Evolutionary conservation across 2,797 vertebrate species (phyloP).

Genomic region (Syndactyla subalaris): DNA sequence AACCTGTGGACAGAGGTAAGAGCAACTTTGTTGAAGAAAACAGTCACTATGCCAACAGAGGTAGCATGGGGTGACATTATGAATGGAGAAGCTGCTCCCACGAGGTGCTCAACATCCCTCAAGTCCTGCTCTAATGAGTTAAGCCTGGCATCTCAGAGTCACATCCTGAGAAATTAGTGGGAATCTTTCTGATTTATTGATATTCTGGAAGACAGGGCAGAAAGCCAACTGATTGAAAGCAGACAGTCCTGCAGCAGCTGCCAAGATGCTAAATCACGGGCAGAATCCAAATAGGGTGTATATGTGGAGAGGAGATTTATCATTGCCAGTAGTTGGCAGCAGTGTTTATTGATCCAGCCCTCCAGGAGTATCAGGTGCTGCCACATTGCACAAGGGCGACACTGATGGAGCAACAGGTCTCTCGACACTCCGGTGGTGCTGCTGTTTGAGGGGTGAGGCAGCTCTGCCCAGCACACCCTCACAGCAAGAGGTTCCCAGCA

Average conservation of each 20-base stretch:
- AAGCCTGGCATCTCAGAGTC: background rate
- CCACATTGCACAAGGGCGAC: background rate
- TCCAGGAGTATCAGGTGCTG: accelerated
- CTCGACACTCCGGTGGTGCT: accelerated
- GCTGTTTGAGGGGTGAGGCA: background rate
- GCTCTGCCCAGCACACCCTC: background rate
- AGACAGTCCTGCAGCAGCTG: background rate
- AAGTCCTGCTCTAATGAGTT: background rate
- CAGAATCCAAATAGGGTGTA: background rate
- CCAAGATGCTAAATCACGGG: background rate
- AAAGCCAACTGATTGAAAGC: background rate
- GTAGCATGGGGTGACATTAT: background rate
- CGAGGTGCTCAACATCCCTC: background rate
- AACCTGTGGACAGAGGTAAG: background rate
- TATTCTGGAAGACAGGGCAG: background rate
- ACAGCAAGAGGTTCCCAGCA: accelerated
- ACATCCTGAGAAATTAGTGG: background rate
- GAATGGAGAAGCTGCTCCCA: background rate
- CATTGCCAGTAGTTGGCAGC: background rate
- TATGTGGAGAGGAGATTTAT: background rate
- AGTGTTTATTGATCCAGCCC: background rate
- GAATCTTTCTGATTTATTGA: background rate
- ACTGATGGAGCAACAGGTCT: accelerated
- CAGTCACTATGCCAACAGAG: background rate
- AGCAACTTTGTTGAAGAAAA: background rate